These are phyloP conservation scores for Elymnias hypermnestra DNA, from an alignment of 1,140 invertebrate genomes.

Conservation along the genomic window DNA sequence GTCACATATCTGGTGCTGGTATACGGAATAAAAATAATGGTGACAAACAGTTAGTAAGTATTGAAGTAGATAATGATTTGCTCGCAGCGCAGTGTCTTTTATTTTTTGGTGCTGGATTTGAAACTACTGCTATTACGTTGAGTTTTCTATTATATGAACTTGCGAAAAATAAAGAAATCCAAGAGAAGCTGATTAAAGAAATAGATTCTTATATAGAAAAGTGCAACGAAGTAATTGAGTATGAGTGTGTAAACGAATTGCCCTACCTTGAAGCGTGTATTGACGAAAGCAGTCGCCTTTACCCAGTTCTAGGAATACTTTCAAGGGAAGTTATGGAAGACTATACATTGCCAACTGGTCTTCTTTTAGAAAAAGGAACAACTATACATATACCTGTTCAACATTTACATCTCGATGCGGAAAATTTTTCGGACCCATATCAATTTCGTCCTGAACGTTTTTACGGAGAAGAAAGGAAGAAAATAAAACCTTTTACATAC, in stretches of 20 bases:
- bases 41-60: slow-evolving; percentile 4
- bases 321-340: slow-evolving; percentile 29
- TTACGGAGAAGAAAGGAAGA: slow-evolving; percentile 22
- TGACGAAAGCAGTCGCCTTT: slow-evolving; percentile 25
- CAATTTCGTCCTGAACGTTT: slow-evolving; percentile 27
- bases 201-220: slow-evolving; percentile 23
- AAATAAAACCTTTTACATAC: slow-evolving; percentile 24
- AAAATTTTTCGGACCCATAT: slow-evolving; percentile 27
- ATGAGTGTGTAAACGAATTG: slow-evolving; percentile 21
- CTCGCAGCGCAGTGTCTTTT: slow-evolving; percentile 22
- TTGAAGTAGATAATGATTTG: slow-evolving; percentile 23
- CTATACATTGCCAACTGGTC: slow-evolving; percentile 23
- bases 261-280: slow-evolving; percentile 26
- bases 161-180: slow-evolving; percentile 20
- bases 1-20: slow-evolving; percentile 19
- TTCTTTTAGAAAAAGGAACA: slow-evolving; percentile 22
- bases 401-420: slow-evolving; percentile 19
- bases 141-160: slow-evolving; percentile 27
- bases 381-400: slow-evolving; percentile 30
- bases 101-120: slow-evolving; percentile 30
- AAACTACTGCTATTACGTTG: slow-evolving; percentile 26
- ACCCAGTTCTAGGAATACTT: slow-evolving; percentile 23
- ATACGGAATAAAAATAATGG: slow-evolving; percentile 12
- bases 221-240: slow-evolving; percentile 16
- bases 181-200: slow-evolving; percentile 21